Percentiles rank a stretch among this genome's conserved stretches.
Evolutionary conservation across 2,888 invertebrate species (phyloP).

Genomic region (Ferdinandea cuprea): DNA sequence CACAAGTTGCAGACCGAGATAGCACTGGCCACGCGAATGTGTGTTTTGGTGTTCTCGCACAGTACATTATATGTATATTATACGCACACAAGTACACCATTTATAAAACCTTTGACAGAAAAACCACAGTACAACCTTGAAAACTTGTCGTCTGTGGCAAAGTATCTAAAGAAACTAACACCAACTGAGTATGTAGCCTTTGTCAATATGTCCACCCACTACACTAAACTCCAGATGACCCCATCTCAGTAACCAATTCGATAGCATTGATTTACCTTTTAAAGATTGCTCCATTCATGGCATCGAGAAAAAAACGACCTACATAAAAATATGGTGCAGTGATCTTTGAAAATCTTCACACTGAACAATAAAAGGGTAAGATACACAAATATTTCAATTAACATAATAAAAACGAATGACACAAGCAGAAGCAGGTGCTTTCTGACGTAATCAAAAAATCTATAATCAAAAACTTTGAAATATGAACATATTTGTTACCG

Average conservation of each 20-base stretch:
- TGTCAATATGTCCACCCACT: neutral
- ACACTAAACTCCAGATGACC: neutral
- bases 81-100: too few relatives aligned
- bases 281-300: constrained; percentile 23
- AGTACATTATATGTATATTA: too few relatives aligned
- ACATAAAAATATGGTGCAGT: constrained; percentile 23
- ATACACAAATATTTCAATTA: neutral
- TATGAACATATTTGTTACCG: constrained; percentile 30
- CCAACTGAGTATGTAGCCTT: too few relatives aligned
- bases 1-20: too few relatives aligned
- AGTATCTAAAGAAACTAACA: too few relatives aligned
- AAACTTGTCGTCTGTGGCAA: too few relatives aligned
- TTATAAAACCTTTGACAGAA: too few relatives aligned
- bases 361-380: constrained; percentile 1
- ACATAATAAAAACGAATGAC: neutral
- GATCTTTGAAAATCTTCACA: constrained; percentile 12
- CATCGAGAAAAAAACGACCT: constrained; percentile 3
- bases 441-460: constrained; percentile 24
- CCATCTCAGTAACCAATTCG: constrained; percentile 4
- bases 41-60: too few relatives aligned
- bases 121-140: too few relatives aligned
- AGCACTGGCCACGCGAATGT: too few relatives aligned
- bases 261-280: constrained; percentile 28
- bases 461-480: constrained; percentile 5
- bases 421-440: constrained; percentile 10